Evolutionary conservation across 2,797 vertebrate genomes (phyloP), one percentile per base, ranked within the genome.

Genomic region (Gobio occitaniae): DNA sequence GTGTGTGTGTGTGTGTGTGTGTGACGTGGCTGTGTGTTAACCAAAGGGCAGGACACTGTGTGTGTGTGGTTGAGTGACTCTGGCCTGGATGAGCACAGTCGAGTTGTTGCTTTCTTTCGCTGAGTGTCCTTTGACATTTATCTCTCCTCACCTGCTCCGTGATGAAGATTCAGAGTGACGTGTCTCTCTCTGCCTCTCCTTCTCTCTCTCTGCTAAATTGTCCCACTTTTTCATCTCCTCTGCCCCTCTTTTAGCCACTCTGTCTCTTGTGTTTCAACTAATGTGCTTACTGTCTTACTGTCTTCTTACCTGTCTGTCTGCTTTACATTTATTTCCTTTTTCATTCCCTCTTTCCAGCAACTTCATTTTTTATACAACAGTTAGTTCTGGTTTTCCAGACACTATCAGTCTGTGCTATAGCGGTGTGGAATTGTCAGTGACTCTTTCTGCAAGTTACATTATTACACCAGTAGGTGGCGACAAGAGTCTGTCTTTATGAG

Each of bases 41-140:
- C 88, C 86, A 87, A 90, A 89, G 89, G 88, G 85, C 90, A 63
- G 61, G 25, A 25, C 83, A 86, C 90, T 84, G 84, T 47, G 52
- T 88, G 88, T 89, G 88, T 89, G 87, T 88, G 87, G 87, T 87
- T 90, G 89, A 89, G 88, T 91, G 74, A 87, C 83, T 88, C 81
- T 90, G 83, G 92, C 89, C 91, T 90, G 91, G 82, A 86, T 92
- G 90, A 93, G 90, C 90, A 87, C 91, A 90, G 91, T 87, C 86
- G 87, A 91, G 87, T 92, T 92, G 93, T 90, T 93, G 91, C 91
- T 94, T 92, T 92, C 92, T 94, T 92, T 94, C 15, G 85, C 88
- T 89, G 90, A 92, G 90, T 90, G 92, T 94, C 92, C 91, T 95
- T 93, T 94, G 94, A 93, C 94, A 94, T 95, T 95, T 94, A 92